Evolutionary conservation across 2,797 vertebrate species (phyloP), one percentile per base, ranked within the genome.

Genomic region (Alfaro cultratus): DNA sequence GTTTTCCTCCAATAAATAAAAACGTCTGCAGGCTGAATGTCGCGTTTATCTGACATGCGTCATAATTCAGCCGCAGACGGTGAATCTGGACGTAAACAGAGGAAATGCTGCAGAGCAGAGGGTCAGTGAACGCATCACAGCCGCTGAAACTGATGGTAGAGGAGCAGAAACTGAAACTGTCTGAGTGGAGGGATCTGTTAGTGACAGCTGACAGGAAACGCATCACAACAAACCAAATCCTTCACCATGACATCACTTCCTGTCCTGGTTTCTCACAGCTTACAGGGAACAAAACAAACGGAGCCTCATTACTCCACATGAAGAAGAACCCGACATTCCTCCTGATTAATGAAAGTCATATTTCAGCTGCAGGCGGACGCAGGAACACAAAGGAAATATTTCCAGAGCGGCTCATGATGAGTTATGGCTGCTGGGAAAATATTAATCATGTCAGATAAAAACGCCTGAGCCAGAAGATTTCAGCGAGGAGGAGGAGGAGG

Each of bases 371-470:
- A 76, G 68, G 81, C 60, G 18, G 9, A 49, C 62, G 23, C 29
- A 60, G 21, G 34, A 64, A 21, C 16, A 80, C 46, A 60, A 64
- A 75, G 67, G n/a, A 55, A 80, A 76, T 1, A 41, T 83, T 80
- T 60, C 36, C 49, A 16, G 39, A 26, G 31, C n/a, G 4, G 16
- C 73, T 77, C 34, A 4, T 60, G 86, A 83, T 78, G 76, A 74
- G 82, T 84, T 31, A 64, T 26, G 26, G 41, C 12, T 34, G 34
- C 13, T 3, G n/a, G 74, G 78, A 72, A 74, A 43, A 78, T 11
- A 84, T 84, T 0, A 81, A 83, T 84, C 83, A 76, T 0, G 12
- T 1, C 5, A 4, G 36, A 78, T 74, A 31, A 85, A 73, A 78
- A 64, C 1, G 11, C 73, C 74, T 18, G 43, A 76, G 41, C 49